These are phyloP conservation scores for Eupristina koningsbergeri DNA, from an alignment of 1,140 invertebrate species.

Conservation along the genomic window DNA sequence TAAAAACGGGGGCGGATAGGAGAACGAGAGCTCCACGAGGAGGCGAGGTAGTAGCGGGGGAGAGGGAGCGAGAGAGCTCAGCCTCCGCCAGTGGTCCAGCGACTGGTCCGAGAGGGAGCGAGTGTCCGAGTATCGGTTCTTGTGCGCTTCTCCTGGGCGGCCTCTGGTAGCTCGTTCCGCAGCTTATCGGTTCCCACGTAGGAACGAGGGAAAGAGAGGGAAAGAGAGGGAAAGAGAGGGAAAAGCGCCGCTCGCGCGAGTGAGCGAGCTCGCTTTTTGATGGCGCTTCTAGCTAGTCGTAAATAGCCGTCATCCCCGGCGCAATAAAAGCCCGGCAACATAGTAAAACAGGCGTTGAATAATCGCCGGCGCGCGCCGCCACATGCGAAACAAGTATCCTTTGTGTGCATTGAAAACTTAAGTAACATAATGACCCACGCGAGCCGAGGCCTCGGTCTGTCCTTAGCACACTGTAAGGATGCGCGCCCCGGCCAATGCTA, in stretches of 20 bases:
- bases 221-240: conserved; percentile 53
- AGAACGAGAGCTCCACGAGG: not conserved
- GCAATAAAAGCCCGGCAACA: conserved; percentile 59
- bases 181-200: conserved; percentile 57
- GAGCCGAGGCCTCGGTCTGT: too few relatives aligned
- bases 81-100: not conserved
- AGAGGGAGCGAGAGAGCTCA: not conserved
- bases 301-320: conserved; percentile 60
- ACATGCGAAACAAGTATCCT: not conserved
- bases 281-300: conserved; percentile 65
- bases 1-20: conserved; percentile 54
- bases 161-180: not conserved
- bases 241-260: not conserved
- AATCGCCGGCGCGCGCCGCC: not conserved
- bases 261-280: conserved; percentile 56
- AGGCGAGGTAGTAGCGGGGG: not conserved
- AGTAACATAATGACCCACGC: too few relatives aligned
- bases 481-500: too few relatives aligned
- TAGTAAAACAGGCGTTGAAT: conserved; percentile 54
- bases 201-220: conserved; percentile 34
- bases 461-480: too few relatives aligned
- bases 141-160: not conserved
- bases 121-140: not conserved
- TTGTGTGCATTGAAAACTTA: conserved; percentile 36
- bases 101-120: not conserved